Base-by-base conservation (phyloP, 2,888 invertebrate species). In the Lathronympha strigana region DNA sequence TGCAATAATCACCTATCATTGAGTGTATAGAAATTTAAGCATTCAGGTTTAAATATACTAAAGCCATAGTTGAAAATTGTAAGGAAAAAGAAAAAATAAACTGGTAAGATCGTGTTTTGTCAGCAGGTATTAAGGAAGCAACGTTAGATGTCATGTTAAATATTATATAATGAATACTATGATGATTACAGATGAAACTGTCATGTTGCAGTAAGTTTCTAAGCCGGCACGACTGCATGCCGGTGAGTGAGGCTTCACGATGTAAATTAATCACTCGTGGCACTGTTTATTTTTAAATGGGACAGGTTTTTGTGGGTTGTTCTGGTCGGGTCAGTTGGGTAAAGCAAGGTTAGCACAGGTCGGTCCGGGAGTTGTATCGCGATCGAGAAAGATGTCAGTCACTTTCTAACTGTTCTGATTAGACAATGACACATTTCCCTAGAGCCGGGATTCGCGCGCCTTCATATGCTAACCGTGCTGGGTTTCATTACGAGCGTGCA, bases 151-250 rank as follows among this genome's bases (percentile, higher is more conserved):
- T 58, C 9, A 58, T 17, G 15, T n/a, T 51, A 33, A 50, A 63
- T 28, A 13, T 64, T 23, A 57, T 19, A 51, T 61, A 43, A 47
- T 36, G 11, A 17, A n/a, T n/a, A 23, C 13, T 45, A 53, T 43
- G 72, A 76, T 80, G 73, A 82, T 90, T 89, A 70, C 91, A 91
- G 91, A 91, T 91, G 76, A 86, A 83, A 77, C 74, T 80, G 80
- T 86, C 90, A 82, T 69, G 83, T 88, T 90, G 90, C 90, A 77
- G 90, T 87, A 88, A 82, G 82, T 86, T 84, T 78, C 71, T 90
- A 84, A 88, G 85, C 78, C 81, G 84, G 67, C 83, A 85, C 78
- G 76, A 85, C 62, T 86, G 86, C 84, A 79, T 85, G 81, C 78
- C 87, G 90, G 91, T 90, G 87, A 91, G 91, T 88, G 82, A 80